Evolutionary conservation across 2,888 invertebrate genomes (phyloP).

Genomic region (Tachina lurida): DNA sequence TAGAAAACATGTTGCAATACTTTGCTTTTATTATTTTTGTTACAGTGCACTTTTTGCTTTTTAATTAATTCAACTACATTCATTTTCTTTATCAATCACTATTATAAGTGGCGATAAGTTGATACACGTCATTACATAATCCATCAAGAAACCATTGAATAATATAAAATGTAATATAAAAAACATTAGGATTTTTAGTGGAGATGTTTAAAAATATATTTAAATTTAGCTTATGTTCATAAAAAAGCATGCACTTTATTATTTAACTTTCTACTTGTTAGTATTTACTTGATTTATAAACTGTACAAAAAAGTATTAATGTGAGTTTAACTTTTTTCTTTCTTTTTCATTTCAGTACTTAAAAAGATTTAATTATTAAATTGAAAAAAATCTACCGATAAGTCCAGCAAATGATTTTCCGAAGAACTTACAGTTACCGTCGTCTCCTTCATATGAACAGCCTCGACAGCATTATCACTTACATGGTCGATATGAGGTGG

Average conservation of each 20-base stretch:
- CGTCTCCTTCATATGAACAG: constrained; percentile 80
- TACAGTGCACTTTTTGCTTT: not conserved
- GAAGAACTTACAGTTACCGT: constrained; percentile 72
- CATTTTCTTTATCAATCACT: constrained; percentile 1
- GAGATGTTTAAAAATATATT: not conserved
- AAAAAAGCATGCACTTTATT: not conserved
- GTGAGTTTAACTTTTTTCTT: no score
- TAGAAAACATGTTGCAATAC: no score
- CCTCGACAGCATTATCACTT: constrained; percentile 83
- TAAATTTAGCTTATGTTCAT: not conserved
- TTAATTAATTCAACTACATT: not conserved
- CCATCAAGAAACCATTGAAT: not conserved
- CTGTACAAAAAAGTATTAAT: constrained; percentile 38
- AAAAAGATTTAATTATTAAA: constrained; percentile 76
- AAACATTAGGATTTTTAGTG: not conserved
- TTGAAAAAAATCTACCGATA: constrained; percentile 81
- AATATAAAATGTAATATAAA: not conserved
- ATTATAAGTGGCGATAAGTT: not conserved
- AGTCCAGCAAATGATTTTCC: constrained; percentile 78
- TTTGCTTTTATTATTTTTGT: no score
- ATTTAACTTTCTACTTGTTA: constrained; percentile 7
- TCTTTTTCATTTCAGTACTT: not conserved
- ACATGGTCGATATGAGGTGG: constrained; percentile 81
- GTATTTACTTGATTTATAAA: constrained; percentile 23
- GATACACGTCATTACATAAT: not conserved